Percentiles rank a stretch among this genome's conserved stretches.
Conservation (phyloP, 2,797 vertebrate genomes). For the Clarias laeviceps region DNA sequence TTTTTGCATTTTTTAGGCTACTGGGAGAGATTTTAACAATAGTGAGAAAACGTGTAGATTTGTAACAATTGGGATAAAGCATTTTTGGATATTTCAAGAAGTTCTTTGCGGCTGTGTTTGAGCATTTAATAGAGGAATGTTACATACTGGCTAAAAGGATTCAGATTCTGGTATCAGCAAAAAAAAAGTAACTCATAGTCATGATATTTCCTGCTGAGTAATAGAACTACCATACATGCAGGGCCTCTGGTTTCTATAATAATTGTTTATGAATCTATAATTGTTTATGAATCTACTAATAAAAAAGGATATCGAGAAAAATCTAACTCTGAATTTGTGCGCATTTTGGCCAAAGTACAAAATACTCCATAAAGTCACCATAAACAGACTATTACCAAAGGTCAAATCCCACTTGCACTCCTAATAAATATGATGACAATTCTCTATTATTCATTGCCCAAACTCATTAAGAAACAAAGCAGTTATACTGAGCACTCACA, state of each 20-base stretch:
- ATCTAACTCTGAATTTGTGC: not conserved
- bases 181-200: not conserved
- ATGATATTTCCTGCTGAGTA: not conserved
- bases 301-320: not conserved
- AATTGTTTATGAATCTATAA: not conserved
- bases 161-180: conserved; percentile 4
- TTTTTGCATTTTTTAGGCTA: not conserved
- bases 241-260: not conserved
- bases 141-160: not conserved
- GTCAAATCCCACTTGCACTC: not conserved
- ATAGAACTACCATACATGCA: not conserved
- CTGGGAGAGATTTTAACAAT: not conserved
- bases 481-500: not conserved
- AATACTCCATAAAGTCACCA: not conserved
- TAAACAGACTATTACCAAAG: not conserved
- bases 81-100: not conserved
- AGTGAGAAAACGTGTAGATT: not conserved
- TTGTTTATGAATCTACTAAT: not conserved
- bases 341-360: not conserved
- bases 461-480: not conserved
- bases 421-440: not conserved
- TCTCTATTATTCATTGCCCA: not conserved
- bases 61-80: not conserved
- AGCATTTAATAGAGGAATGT: not conserved
- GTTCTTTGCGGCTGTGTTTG: not conserved